A percentile compares a stretch with the other conserved stretches of the same genome.
Conservation (phyloP, 2,113 vertebrate genomes). For the Cinclus cinclus region DNA sequence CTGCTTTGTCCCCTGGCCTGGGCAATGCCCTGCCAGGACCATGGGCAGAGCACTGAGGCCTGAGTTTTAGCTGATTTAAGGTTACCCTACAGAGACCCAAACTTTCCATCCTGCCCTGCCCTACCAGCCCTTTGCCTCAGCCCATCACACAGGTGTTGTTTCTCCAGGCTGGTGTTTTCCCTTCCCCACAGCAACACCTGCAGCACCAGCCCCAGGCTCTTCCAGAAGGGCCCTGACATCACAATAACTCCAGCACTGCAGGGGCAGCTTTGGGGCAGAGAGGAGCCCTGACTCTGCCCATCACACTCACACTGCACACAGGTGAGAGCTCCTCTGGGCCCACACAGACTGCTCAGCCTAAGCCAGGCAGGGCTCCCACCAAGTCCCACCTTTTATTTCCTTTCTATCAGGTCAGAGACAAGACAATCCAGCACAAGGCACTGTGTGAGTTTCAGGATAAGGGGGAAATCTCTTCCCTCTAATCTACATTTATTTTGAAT, state of each 20-base stretch:
- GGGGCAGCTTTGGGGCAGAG: background rate
- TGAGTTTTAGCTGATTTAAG: background rate
- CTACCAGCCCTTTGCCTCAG: background rate
- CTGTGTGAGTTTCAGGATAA: background rate
- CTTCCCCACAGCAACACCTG: background rate
- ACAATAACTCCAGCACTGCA: background rate
- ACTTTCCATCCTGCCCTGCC: background rate
- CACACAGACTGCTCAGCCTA: background rate
- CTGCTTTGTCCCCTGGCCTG: background rate
- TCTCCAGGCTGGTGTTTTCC: background rate
- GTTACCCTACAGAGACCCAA: background rate
- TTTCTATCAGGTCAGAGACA: background rate
- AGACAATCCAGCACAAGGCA: background rate
- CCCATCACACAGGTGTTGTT: background rate
- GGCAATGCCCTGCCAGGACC: background rate
- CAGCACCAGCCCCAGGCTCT: rapidly evolving
- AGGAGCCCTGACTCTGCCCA: background rate
- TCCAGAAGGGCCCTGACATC: background rate
- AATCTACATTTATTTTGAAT: background rate
- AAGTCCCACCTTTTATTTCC: background rate
- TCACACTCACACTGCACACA: background rate
- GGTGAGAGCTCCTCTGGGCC: background rate
- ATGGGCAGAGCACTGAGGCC: rapidly evolving
- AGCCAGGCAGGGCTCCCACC: background rate
- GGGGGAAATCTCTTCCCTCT: background rate